Evolutionary conservation across 2,888 invertebrate species (phyloP).

Genomic region (Bombylius discolor): DNA sequence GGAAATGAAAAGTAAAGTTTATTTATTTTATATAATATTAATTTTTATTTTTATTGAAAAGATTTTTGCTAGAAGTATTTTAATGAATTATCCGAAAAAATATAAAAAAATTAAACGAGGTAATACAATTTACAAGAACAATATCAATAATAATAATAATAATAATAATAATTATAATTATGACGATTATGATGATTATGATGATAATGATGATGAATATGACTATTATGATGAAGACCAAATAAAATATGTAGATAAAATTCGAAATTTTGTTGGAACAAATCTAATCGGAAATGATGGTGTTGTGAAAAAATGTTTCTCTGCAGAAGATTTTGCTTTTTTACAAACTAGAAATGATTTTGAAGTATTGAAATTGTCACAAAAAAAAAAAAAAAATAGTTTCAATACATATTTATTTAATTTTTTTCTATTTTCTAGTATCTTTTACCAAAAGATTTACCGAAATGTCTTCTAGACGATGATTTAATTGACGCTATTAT

Average conservation of each 20-base stretch:
- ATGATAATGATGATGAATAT: slow-evolving; percentile 5
- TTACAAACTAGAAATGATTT: slow-evolving; percentile 29
- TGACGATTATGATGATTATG: not conserved
- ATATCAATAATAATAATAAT: not conserved
- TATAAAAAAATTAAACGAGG: too few species aligned
- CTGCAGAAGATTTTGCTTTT: slow-evolving; percentile 27
- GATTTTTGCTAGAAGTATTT: too few species aligned
- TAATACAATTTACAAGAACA: too few species aligned
- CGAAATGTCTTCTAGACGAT: slow-evolving; percentile 23
- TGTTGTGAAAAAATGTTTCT: slow-evolving; percentile 27
- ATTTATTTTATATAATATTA: too few species aligned
- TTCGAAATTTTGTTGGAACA: slow-evolving; percentile 26
- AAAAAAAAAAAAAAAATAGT: not conserved
- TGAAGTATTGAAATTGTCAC: slow-evolving; percentile 20
- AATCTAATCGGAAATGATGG: slow-evolving; percentile 26
- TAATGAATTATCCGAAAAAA: too few species aligned
- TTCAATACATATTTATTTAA: not conserved
- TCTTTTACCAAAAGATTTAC: slow-evolving; percentile 26
- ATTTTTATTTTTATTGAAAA: too few species aligned
- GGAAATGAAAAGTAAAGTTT: too few species aligned
- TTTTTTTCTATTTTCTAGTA: slow-evolving; percentile 15
- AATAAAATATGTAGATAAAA: not conserved
- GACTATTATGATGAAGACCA: slow-evolving; percentile 11
- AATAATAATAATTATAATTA: not conserved
- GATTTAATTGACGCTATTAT: slow-evolving; percentile 23